These are phyloP conservation scores for Halocaridina rubra DNA, from an alignment of 2,888 invertebrate species.

Conservation along the genomic window DNA sequence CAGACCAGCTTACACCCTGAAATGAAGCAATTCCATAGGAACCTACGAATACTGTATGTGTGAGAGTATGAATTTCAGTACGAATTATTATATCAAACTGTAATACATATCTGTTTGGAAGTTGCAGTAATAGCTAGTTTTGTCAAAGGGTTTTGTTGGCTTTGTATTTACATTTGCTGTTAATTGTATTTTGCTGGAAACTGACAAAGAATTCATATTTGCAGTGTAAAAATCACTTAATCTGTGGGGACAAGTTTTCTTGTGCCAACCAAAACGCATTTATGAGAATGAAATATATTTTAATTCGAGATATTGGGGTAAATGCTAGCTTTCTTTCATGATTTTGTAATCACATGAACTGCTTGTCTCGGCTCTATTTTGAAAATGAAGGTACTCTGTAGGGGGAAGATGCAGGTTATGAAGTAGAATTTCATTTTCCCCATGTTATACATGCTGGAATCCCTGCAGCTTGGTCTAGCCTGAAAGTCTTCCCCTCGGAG, in stretches of 20 bases:
- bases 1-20: constrained; percentile 18
- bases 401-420: neutral
- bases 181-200: neutral
- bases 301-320: no score
- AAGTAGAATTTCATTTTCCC: no score
- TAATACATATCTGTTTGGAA: neutral
- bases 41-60: constrained; percentile 2
- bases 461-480: constrained; percentile 55
- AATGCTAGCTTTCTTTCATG: no score
- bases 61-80: neutral
- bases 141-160: neutral
- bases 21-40: constrained; percentile 19
- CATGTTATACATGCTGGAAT: constrained; percentile 63
- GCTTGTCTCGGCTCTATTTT: neutral
- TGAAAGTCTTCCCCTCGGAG: constrained; percentile 61
- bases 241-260: no score
- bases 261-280: no score
- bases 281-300: no score
- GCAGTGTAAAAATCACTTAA: no score
- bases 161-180: neutral
- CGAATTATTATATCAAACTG: neutral
- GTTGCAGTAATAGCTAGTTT: neutral
- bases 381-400: constrained; percentile 24
- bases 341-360: neutral
- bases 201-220: no score